Evolutionary conservation across 2,113 vertebrate species (phyloP).

Genomic region (Prietella phreatophila): DNA sequence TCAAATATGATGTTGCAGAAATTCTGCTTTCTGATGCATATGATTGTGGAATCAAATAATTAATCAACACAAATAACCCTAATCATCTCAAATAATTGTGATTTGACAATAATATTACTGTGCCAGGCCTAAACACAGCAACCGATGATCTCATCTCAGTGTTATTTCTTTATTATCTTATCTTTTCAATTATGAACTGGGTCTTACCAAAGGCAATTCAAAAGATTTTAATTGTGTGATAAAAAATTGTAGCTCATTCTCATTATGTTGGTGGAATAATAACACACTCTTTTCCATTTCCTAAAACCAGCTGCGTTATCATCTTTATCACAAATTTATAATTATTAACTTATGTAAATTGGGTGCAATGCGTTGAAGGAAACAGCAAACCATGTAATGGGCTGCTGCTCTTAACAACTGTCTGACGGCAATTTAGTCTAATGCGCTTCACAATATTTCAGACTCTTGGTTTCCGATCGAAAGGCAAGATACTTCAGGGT

Average conservation of each 20-base stretch:
- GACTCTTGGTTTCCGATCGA: background rate
- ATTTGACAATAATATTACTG: background rate
- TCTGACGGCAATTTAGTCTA: background rate
- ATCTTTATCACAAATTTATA: conserved; percentile 12
- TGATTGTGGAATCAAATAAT: background rate
- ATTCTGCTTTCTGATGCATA: background rate
- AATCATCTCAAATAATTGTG: background rate
- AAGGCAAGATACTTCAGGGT: background rate
- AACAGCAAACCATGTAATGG: background rate
- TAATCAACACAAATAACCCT: background rate
- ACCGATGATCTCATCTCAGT: background rate
- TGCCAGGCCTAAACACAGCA: background rate
- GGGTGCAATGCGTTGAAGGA: background rate
- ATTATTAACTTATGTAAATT: background rate
- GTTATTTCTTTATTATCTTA: background rate
- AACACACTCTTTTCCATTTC: background rate
- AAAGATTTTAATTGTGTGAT: background rate
- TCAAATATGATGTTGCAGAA: background rate
- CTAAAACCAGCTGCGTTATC: background rate
- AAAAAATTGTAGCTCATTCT: background rate
- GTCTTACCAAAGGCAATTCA: background rate
- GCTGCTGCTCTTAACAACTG: background rate
- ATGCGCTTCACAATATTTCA: background rate
- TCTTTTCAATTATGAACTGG: background rate
- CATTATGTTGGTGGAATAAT: conserved; percentile 8